A percentile compares a stretch with the other conserved stretches of the same genome.
phyloP scores from a whole-genome alignment of 1,140 invertebrate genomes.

The Archegozetes longisetosus region DNA sequence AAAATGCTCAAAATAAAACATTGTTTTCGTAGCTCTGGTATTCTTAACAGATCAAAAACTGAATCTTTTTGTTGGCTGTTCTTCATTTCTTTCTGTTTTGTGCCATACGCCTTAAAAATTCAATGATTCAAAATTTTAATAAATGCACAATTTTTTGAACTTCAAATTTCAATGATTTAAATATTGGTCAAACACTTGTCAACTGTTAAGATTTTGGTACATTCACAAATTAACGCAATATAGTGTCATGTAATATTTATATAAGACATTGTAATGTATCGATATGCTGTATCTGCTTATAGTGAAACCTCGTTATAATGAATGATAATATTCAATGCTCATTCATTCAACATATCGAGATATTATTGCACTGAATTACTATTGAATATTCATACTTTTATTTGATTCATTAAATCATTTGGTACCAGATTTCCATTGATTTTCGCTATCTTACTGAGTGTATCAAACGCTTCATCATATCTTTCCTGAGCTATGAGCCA shows the following conservation, averaged over 20 bases:
- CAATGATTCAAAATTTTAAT: too few species aligned
- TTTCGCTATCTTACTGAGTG: slow-evolving; percentile 28
- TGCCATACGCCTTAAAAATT: too few species aligned
- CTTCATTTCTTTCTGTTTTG: background rate
- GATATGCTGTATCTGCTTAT: too few species aligned
- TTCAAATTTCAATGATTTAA: too few species aligned
- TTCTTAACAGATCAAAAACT: slow-evolving; percentile 19
- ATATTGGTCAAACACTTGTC: too few species aligned
- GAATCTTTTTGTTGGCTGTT: slow-evolving; percentile 10
- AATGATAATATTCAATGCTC: background rate
- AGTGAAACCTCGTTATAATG: background rate
- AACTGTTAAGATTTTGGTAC: too few species aligned
- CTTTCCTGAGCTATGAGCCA: slow-evolving; percentile 33
- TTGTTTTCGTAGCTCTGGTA: slow-evolving; percentile 18
- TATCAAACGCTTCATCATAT: slow-evolving; percentile 28
- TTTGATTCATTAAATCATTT: slow-evolving; percentile 8
- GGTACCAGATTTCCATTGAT: slow-evolving; percentile 24
- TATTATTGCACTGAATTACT: background rate
- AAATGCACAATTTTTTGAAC: too few species aligned
- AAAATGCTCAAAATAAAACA: slow-evolving; percentile 13
- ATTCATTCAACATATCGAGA: background rate
- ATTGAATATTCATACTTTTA: slow-evolving; percentile 8
- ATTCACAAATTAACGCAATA: too few species aligned
- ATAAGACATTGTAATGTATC: too few species aligned
- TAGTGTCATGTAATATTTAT: too few species aligned